These are phyloP conservation scores for Drosophila neonasuta DNA, from an alignment of 2,888 invertebrate species.

Conservation along the genomic window DNA sequence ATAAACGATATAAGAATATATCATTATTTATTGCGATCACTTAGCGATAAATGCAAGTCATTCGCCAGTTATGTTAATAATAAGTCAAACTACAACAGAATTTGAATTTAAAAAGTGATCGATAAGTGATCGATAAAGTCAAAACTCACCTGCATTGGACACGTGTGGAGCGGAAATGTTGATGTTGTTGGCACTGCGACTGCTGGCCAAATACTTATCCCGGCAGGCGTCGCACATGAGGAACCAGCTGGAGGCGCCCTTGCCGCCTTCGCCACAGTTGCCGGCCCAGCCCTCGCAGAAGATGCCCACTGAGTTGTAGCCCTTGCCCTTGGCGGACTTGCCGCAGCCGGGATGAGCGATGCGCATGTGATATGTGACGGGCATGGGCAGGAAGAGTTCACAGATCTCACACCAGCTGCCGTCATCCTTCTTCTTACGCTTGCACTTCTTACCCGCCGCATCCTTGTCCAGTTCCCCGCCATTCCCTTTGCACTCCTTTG, in stretches of 20 bases:
- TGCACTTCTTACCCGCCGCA: slow-evolving; percentile 70
- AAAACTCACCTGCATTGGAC: slow-evolving; percentile 51
- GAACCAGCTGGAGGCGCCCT: slow-evolving; percentile 92
- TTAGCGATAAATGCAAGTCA: no score
- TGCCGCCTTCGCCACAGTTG: slow-evolving; percentile 93
- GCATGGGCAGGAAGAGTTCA: slow-evolving; percentile 87
- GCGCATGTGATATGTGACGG: slow-evolving; percentile 96
- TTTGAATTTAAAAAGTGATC: no score
- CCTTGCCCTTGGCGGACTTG: slow-evolving; percentile 91
- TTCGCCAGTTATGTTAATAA: no score
- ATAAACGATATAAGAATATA: no score
- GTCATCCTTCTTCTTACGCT: slow-evolving; percentile 82
- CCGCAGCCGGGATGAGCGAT: slow-evolving; percentile 96
- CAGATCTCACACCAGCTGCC: slow-evolving; percentile 91
- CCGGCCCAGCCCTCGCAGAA: slow-evolving; percentile 95
- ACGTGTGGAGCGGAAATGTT: slow-evolving; percentile 79
- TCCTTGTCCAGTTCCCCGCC: slow-evolving; percentile 74
- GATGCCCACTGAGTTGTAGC: slow-evolving; percentile 95
- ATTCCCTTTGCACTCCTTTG: slow-evolving; percentile 56
- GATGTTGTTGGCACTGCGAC: slow-evolving; percentile 80
- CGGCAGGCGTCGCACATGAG: slow-evolving; percentile 95
- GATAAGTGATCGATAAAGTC: no score
- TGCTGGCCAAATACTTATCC: slow-evolving; percentile 85
- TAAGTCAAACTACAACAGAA: no score
- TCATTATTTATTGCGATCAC: no score